A percentile compares a stretch with the other conserved stretches of the same genome.
These are phyloP conservation scores for Bombyx mandarina DNA, from an alignment of 1,140 invertebrate species.

Conservation along the genomic window DNA sequence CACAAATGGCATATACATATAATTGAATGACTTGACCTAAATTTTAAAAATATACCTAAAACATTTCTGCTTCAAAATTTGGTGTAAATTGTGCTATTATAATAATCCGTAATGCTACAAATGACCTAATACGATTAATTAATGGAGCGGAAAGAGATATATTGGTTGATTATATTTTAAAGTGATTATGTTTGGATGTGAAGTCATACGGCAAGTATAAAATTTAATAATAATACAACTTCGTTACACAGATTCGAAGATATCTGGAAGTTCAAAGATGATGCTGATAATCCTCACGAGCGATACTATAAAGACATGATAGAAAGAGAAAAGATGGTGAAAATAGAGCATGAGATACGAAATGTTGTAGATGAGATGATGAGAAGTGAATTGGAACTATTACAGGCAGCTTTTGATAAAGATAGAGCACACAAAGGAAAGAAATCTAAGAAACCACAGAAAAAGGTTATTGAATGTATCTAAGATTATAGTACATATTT, in stretches of 20 bases:
- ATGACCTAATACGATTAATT: too few relatives aligned
- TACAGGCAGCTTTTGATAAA: slow-evolving; percentile 85
- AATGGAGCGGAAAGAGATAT: too few relatives aligned
- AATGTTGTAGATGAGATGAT: slow-evolving; percentile 88
- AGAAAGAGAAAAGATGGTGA: slow-evolving; percentile 83
- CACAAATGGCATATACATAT: too few relatives aligned
- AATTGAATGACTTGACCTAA: too few relatives aligned
- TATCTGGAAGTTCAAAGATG: slow-evolving; percentile 86
- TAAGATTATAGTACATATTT: background rate
- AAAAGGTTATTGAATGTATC: slow-evolving; percentile 70
- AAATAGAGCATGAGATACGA: slow-evolving; percentile 89
- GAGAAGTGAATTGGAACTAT: slow-evolving; percentile 84
- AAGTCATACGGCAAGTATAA: too few relatives aligned
- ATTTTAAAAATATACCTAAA: background rate
- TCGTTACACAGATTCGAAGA: slow-evolving; percentile 74
- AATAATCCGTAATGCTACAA: too few relatives aligned
- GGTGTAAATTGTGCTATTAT: too few relatives aligned
- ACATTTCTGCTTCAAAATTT: background rate
- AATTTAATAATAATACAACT: background rate
- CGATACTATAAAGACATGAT: slow-evolving; percentile 86
- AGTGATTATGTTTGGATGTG: too few relatives aligned
- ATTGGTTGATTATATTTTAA: too few relatives aligned
- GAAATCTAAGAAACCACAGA: slow-evolving; percentile 83
- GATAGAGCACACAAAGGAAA: slow-evolving; percentile 83
- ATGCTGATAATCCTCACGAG: slow-evolving; percentile 73